These are phyloP conservation scores for Steromphala cineraria DNA, from an alignment of 2,888 invertebrate species.

Conservation along the genomic window DNA sequence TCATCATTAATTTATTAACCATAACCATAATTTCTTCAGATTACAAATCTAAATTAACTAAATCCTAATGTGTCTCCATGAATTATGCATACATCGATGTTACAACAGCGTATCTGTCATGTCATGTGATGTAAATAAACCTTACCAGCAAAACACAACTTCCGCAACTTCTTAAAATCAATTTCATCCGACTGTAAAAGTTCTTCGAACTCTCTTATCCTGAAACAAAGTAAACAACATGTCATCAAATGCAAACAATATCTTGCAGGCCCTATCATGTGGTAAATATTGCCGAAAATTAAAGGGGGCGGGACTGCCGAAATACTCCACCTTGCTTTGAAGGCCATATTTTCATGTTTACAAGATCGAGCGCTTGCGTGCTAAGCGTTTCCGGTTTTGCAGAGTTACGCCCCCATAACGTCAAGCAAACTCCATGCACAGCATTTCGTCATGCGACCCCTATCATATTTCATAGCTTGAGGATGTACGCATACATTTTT, in stretches of 20 bases:
- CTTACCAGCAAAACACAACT: conserved; percentile 88
- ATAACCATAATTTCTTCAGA: no score
- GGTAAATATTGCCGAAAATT: not conserved
- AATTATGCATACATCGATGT: no score
- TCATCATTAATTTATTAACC: no score
- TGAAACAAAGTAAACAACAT: conserved; percentile 45
- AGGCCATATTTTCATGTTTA: conserved; percentile 61
- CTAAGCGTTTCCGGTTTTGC: not conserved
- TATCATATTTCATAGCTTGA: no score
- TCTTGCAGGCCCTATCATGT: not conserved
- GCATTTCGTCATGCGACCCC: not conserved
- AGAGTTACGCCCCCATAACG: not conserved
- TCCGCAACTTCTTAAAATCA: conserved; percentile 82
- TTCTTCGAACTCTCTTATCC: conserved; percentile 86
- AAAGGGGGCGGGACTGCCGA: conserved; percentile 37
- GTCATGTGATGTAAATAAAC: not conserved
- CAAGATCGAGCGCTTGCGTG: conserved; percentile 34
- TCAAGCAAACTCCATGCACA: not conserved
- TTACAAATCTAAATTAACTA: no score
- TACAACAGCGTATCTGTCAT: not conserved
- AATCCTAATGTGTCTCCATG: no score
- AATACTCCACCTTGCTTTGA: conserved; percentile 57
- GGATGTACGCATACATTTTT: no score
- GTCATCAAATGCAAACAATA: conserved; percentile 26
- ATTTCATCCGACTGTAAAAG: conserved; percentile 83